Conservation (phyloP, 2,797 vertebrate genomes). For the Parauchenoglanis punctatus region DNA sequence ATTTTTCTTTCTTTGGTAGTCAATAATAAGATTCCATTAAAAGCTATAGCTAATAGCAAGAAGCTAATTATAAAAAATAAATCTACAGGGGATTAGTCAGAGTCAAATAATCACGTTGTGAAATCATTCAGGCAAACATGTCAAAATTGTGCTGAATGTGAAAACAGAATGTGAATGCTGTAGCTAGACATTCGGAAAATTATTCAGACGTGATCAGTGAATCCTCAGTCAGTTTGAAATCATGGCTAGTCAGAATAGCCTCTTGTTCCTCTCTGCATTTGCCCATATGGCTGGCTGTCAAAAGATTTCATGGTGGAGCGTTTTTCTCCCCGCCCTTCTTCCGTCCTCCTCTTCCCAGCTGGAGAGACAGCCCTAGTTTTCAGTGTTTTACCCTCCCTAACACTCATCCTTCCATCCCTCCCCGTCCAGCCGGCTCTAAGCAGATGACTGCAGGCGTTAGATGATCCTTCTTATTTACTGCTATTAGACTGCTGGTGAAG, state of each 20-base stretch:
- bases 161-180: background rate
- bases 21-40: background rate
- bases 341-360: conserved; percentile 24
- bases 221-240: background rate
- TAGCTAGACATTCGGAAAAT: background rate
- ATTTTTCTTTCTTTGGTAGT: background rate
- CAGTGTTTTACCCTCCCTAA: conserved; percentile 28
- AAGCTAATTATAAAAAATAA: background rate
- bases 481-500: conserved; percentile 41
- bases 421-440: conserved; percentile 34
- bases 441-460: conserved; percentile 47
- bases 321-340: conserved; percentile 16
- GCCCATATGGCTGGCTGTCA: conserved; percentile 52
- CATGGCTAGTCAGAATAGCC: background rate
- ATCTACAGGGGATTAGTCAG: background rate
- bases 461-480: conserved; percentile 45
- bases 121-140: background rate
- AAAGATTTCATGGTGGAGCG: conserved; percentile 36
- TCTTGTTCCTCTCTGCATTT: conserved; percentile 36
- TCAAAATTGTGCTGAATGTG: background rate
- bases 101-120: background rate
- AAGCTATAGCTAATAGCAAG: background rate
- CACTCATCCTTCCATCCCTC: conserved; percentile 23
- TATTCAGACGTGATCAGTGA: background rate
- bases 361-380: conserved; percentile 11